Base-by-base conservation (phyloP, 1,140 invertebrate species). In the Acromyrmex heyeri region DNA sequence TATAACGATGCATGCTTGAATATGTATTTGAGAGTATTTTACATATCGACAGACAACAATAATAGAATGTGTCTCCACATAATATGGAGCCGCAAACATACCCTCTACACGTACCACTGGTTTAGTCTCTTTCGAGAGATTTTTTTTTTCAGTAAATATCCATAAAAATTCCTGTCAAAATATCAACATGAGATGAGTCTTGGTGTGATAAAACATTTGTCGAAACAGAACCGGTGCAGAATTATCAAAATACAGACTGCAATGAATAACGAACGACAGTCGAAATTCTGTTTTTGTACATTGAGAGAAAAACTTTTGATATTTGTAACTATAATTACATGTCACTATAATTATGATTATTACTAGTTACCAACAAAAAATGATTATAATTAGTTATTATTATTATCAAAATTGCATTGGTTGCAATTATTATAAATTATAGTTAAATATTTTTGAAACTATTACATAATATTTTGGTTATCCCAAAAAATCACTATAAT, bases 61-160 rank as follows among this genome's bases (percentile, higher is more conserved):
- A 87, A 87, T 87, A 67, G 86, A 82, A 87, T 72, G 30, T 67
- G 61, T 30, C 53, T n/a, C 69, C 24, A 64, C 44, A 55, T 72
- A 82, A 82, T 87, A 87, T 34, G 53, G n/a, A 14, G n/a, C 24
- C 73, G 34, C 61, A 67, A 85, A 57, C 61, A 27, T 24, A 48
- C 73, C 44, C 24, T 85, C n/a, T 53, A 38, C 27, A 18, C 10
- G 34, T 38, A 75, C 70, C 27, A 61, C 65, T 78, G 73, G 21
- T 65, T 77, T 16, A 8, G 7, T 53, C 44, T 18, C 55, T 53
- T 21, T n/a, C 24, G 38, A 73, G 27, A 10, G 30, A 21, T 48
- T 55, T 85, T 65, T 72, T 70, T 65, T 77, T 65, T 65, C 34
- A 64, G 5, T 12, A 85, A 78, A 85, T 55, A 78, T 65, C 44